These are phyloP conservation scores for Actenoides lindsayi DNA, from an alignment of 2,113 vertebrate genomes.

Conservation along the genomic window DNA sequence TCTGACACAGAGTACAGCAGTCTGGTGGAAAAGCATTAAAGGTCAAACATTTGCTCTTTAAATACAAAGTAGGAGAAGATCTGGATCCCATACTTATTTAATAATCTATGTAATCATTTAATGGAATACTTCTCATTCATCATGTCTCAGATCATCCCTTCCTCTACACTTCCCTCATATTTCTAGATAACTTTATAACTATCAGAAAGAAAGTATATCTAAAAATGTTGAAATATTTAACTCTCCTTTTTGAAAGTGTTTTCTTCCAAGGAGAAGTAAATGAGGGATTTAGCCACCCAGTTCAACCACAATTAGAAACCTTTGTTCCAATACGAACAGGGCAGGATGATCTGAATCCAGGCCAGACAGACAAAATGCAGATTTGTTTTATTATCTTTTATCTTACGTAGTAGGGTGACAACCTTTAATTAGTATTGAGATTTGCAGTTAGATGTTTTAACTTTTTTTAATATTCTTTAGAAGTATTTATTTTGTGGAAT, in stretches of 20 bases:
- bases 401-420: neutral
- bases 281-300: neutral
- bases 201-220: neutral
- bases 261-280: neutral
- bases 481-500: neutral
- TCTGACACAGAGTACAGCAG: neutral
- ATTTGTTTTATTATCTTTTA: neutral
- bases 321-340: neutral
- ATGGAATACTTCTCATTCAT: neutral
- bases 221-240: neutral
- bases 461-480: neutral
- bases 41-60: neutral
- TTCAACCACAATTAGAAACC: neutral
- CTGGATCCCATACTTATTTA: neutral
- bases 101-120: neutral
- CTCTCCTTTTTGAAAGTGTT: neutral
- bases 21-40: neutral
- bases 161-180: neutral
- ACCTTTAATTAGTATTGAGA: neutral
- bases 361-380: conserved; percentile 3
- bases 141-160: neutral
- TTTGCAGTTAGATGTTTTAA: neutral
- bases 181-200: neutral
- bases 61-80: neutral
- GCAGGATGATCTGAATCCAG: conserved; percentile 1